phyloP scores from a whole-genome alignment of 2,113 vertebrate genomes.

The Erythrolamprus reginae region DNA sequence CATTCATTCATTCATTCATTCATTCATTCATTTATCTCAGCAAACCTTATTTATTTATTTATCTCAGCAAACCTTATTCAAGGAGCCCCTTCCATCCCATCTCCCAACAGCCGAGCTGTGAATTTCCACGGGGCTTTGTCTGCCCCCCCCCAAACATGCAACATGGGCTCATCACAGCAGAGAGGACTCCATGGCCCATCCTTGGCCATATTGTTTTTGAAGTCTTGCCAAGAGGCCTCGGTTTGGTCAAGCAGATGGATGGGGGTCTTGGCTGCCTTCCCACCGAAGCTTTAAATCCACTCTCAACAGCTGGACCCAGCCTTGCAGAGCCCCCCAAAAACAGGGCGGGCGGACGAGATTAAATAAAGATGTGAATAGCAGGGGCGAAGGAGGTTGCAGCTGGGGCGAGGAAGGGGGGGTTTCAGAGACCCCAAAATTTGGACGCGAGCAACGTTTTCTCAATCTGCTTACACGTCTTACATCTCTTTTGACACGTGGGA shows the following conservation, averaged over 20 bases:
- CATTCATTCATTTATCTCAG: no score
- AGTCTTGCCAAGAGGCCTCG: not conserved
- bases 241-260: not conserved
- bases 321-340: not conserved
- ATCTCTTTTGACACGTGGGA: not conserved
- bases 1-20: no score
- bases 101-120: not conserved
- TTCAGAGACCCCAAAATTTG: not conserved
- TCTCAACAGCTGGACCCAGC: not conserved
- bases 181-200: not conserved
- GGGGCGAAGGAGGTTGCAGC: no score
- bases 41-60: no score
- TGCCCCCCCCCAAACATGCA: not conserved
- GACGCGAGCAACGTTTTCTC: not conserved
- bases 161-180: not conserved
- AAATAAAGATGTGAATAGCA: not conserved
- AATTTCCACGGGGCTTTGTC: not conserved
- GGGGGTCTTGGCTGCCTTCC: not conserved
- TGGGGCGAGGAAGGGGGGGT: no score
- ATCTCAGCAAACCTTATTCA: not conserved
- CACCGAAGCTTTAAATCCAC: not conserved
- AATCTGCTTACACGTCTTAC: not conserved
- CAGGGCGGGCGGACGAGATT: not conserved
- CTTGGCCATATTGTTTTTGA: not conserved
- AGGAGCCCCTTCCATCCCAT: not conserved